These are phyloP conservation scores for Falco naumanni DNA, from an alignment of 2,797 vertebrate species.

Conservation along the genomic window DNA sequence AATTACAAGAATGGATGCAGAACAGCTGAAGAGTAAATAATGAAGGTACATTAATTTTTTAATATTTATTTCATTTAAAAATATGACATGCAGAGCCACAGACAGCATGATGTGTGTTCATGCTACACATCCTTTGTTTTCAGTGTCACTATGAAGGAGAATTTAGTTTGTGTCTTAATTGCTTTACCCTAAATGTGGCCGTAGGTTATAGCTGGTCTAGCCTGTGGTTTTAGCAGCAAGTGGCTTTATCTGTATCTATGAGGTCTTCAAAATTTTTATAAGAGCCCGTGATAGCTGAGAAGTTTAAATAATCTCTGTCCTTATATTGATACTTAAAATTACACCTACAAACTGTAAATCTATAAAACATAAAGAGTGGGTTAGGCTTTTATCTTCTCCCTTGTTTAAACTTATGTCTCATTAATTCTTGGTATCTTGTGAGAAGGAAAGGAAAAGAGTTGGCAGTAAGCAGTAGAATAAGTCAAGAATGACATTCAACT, in stretches of 20 bases:
- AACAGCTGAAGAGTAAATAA: conserved; percentile 50
- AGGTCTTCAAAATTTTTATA: not conserved
- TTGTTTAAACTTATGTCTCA: conserved; percentile 36
- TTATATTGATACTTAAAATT: conserved; percentile 5
- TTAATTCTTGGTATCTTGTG: conserved; percentile 6
- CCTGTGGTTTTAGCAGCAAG: not conserved
- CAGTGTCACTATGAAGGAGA: conserved; percentile 18
- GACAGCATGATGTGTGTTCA: not conserved
- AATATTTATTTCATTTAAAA: conserved; percentile 46
- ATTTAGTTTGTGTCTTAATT: not conserved
- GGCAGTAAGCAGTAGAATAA: not conserved
- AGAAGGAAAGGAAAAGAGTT: not conserved
- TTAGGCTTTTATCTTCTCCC: conserved; percentile 4
- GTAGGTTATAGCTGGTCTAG: not conserved
- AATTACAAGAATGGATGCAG: conserved; percentile 44
- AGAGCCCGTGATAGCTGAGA: not conserved
- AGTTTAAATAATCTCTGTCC: conserved; percentile 5
- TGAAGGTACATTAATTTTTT: conserved; percentile 26
- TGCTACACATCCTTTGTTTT: conserved; percentile 11
- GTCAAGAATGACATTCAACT: not conserved
- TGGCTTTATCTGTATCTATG: not conserved
- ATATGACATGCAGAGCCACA: not conserved
- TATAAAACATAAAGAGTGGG: not conserved
- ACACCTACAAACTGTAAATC: not conserved
- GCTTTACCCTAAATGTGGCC: not conserved